Evolutionary conservation across 64 coral and sea anemone genomes (phyloP), one percentile per base, ranked within the genome.

Genomic region (Astreopora myriophthalma): DNA sequence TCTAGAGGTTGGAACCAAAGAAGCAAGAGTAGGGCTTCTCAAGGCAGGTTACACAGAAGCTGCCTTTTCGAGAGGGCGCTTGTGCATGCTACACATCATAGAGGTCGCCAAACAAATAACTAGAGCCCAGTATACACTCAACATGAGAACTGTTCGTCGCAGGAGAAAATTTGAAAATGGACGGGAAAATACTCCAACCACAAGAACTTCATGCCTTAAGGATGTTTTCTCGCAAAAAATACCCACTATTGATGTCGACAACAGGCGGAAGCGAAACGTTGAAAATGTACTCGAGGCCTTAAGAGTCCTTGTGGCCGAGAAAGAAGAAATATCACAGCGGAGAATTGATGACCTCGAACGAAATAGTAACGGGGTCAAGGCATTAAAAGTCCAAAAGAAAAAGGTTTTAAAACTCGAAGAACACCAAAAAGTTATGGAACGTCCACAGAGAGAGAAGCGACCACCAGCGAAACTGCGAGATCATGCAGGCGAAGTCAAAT

Each of bases 1-100:
- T 77, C 20, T 94, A 69, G 79, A 85, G 35, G 75, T 76, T 6
- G 93, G 93, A 0, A 63, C 71, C 8, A 94, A 94, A 19, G 93
- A 94, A 33, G 5, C 79, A 34, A 65, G 77, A 49, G 92, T 74
- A 2, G 86, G 92, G 28, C 78, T 94, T 74, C 77, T 89, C 0
- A 94, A 85, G 48, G 92, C 76, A 62, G 87, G 79, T 5, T 49
- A 89, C 19, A 64, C 69, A 8, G 68, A 94, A 69, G 69, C 92
- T 12, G 92, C 86, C 8, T 94, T 94, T 52, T 94, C 92, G 5
- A 69, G 92, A 89, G 86, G 89, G 16, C 76, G 52, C 13, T 27
- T 89, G 66, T 89, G 76, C 13, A 72, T 94, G 5, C 20, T 94
- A 8, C 67, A 89, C 46, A 65, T 64, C 1, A 89, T 93, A 36